These are phyloP conservation scores for Dascyllus trimaculatus DNA, from an alignment of 2,113 vertebrate genomes.

Conservation along the genomic window DNA sequence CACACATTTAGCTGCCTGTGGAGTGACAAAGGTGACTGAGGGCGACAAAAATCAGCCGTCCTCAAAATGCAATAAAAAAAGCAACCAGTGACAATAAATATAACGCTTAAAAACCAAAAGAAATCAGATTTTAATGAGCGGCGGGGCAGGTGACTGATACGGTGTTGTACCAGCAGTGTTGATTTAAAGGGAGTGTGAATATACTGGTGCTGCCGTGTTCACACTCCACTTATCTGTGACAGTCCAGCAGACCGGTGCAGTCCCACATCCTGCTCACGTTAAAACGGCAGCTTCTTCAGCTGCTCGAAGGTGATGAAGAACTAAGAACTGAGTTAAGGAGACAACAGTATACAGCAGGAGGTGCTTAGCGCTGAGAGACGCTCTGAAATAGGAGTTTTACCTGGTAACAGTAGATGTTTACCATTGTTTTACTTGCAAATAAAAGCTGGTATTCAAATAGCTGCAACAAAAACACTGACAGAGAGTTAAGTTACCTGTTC, in stretches of 20 bases:
- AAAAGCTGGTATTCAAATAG: too few species aligned
- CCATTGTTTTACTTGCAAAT: too few species aligned
- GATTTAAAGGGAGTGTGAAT: conserved; percentile 45
- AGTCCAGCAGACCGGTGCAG: conserved; percentile 19
- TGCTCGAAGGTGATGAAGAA: conserved; percentile 99
- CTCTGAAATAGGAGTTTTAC: too few species aligned
- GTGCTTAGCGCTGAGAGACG: background rate
- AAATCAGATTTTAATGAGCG: background rate
- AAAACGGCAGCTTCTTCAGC: conserved; percentile 94
- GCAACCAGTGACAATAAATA: conserved; percentile 33
- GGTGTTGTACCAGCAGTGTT: conserved; percentile 9
- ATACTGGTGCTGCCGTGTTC: conserved; percentile 44
- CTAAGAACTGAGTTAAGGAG: conserved; percentile 86
- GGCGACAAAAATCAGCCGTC: conserved; percentile 17
- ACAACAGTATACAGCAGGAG: background rate
- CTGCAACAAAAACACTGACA: too few species aligned
- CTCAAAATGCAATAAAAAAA: conserved; percentile 4
- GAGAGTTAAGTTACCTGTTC: too few species aligned
- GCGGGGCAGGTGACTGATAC: conserved; percentile 17
- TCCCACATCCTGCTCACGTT: conserved; percentile 54
- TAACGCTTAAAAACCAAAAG: background rate
- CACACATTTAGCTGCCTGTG: conserved; percentile 64
- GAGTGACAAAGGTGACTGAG: conserved; percentile 25
- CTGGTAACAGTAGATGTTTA: too few species aligned
- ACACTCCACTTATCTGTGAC: conserved; percentile 39